Conservation (phyloP, 1,140 invertebrate species). For the Atta texana region DNA sequence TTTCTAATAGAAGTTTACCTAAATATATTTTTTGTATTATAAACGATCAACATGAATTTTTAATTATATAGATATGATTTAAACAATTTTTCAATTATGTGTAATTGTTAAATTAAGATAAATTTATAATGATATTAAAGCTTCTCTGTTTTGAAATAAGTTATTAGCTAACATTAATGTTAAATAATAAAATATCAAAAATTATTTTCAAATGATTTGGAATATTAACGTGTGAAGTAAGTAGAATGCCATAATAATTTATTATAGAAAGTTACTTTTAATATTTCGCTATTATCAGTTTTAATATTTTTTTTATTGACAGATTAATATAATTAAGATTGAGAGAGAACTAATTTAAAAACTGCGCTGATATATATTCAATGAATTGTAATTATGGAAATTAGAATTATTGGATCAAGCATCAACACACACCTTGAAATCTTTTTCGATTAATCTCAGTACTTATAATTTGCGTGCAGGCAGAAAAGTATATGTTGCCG, state of each 20-base stretch:
- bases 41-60: background rate
- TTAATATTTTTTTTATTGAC: background rate
- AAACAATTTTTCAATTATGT: background rate
- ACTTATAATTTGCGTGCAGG: slow-evolving; percentile 33
- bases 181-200: background rate
- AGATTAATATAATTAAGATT: background rate
- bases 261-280: background rate
- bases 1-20: background rate
- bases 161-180: background rate
- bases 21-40: background rate
- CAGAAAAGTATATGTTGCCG: slow-evolving; percentile 24
- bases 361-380: background rate
- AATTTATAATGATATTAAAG: background rate
- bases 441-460: slow-evolving; percentile 47
- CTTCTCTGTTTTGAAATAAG: background rate
- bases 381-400: background rate
- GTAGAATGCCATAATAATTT: background rate
- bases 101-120: background rate
- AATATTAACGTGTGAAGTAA: background rate
- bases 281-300: background rate
- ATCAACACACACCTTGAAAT: slow-evolving; percentile 45
- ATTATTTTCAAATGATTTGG: background rate
- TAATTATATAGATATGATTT: background rate
- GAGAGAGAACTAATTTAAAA: slow-evolving; percentile 25
- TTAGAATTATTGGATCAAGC: slow-evolving; percentile 49